Percentiles rank a stretch among this genome's conserved stretches.
Evolutionary conservation across 2,888 invertebrate species (phyloP).

Genomic region (Melinaea menophilus): DNA sequence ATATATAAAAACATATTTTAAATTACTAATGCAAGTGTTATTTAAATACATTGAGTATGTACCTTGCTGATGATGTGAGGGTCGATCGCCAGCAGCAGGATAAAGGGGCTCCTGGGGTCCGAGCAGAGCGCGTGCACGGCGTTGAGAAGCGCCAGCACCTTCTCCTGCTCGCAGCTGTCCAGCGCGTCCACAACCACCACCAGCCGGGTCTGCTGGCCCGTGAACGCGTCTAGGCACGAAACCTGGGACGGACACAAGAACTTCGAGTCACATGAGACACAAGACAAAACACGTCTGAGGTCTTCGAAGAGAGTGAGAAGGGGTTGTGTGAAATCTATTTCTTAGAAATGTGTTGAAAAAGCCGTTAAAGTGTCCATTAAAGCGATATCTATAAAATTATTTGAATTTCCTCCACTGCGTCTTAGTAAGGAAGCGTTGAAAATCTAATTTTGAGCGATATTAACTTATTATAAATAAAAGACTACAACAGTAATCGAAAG

Average conservation of each 20-base stretch:
- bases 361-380: no score
- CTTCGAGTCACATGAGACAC: no score
- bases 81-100: conserved; percentile 97
- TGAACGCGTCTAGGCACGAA: conserved; percentile 95
- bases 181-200: conserved; percentile 98
- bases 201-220: conserved; percentile 93
- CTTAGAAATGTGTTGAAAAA: no score
- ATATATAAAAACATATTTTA: conserved; percentile 9
- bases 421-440: no score
- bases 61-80: conserved; percentile 99
- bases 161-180: conserved; percentile 98
- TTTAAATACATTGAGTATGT: conserved; percentile 10
- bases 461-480: no score
- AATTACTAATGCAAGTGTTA: not conserved
- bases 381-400: no score
- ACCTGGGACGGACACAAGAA: conserved; percentile 65
- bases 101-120: conserved; percentile 95
- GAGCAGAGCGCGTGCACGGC: conserved; percentile 97
- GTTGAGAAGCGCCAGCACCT: conserved; percentile 94
- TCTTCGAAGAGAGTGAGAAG: no score
- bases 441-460: no score
- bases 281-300: no score
- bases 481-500: no score
- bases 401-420: no score
- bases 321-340: no score